These are phyloP conservation scores for Pterois miles DNA, from an alignment of 2,797 vertebrate genomes.

Conservation along the genomic window DNA sequence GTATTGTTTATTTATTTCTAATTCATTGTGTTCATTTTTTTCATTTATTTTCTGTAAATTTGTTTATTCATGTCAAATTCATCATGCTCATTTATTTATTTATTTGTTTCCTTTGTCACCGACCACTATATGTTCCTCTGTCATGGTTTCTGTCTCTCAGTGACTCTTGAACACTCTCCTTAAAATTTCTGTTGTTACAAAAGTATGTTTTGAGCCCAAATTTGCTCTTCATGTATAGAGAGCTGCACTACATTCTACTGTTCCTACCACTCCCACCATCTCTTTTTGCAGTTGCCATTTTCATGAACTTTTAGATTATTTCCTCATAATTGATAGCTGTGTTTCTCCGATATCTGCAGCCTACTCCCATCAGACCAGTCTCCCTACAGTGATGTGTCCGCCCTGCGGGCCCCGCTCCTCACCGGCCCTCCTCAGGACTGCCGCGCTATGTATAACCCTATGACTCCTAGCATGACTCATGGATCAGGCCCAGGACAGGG, in stretches of 20 bases:
- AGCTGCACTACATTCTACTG: not conserved
- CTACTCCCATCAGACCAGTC: slow-evolving; percentile 76
- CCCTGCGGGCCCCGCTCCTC: slow-evolving; percentile 71
- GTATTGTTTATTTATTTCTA: not conserved
- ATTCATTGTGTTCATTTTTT: not conserved
- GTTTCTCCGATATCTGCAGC: slow-evolving; percentile 53
- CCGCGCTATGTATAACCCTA: slow-evolving; percentile 89
- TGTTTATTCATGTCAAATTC: no score
- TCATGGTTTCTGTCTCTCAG: not conserved
- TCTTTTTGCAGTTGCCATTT: not conserved
- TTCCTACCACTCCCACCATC: not conserved
- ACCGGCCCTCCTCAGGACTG: slow-evolving; percentile 75
- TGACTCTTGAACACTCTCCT: not conserved
- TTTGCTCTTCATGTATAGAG: not conserved
- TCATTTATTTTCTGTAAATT: no score
- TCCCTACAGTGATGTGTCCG: slow-evolving; percentile 80
- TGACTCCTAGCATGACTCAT: slow-evolving; percentile 82
- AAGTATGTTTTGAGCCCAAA: not conserved
- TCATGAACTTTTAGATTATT: not conserved
- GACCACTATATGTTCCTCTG: not conserved
- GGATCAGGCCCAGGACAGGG: slow-evolving; percentile 74
- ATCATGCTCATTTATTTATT: not conserved
- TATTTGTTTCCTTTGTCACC: not conserved
- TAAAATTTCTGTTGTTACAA: not conserved
- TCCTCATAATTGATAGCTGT: not conserved